These are phyloP conservation scores for Stomatorhinus ivindoensis DNA, from an alignment of 2,113 vertebrate genomes.

Conservation along the genomic window DNA sequence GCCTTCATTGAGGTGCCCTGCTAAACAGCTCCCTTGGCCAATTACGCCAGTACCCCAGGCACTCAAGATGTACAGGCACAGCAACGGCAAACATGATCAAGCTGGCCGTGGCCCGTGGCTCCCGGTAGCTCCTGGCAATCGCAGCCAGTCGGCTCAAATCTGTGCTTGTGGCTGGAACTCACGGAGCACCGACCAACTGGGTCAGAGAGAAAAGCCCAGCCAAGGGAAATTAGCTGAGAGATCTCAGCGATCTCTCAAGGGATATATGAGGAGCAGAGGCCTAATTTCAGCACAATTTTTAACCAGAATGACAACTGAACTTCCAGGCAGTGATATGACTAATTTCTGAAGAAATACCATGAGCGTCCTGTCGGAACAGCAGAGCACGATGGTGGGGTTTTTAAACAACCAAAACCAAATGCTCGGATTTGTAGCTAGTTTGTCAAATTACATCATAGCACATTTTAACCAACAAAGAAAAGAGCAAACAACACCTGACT, in stretches of 20 bases:
- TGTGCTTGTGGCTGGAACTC: background rate
- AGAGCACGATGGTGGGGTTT: background rate
- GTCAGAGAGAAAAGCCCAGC: background rate
- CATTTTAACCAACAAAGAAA: background rate
- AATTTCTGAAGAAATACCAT: background rate
- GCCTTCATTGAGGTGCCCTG: background rate
- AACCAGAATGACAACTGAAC: background rate
- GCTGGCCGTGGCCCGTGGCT: background rate
- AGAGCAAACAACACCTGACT: background rate
- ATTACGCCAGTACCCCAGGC: background rate
- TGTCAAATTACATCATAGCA: background rate
- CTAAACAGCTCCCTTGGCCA: background rate
- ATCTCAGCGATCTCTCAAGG: background rate
- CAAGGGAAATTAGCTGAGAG: background rate
- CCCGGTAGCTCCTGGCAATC: background rate
- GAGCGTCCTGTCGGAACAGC: background rate
- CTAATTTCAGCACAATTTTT: background rate
- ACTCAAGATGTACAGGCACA: background rate
- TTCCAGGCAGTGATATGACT: background rate
- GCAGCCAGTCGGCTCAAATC: background rate
- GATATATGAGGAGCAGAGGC: background rate
- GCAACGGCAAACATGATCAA: background rate
- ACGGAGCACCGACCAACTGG: slow-evolving; percentile 4
- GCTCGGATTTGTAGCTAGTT: background rate
- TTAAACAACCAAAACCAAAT: background rate